Conservation (phyloP, 92 coral and sea anemone genomes). For the Paragorgia papillata region DNA sequence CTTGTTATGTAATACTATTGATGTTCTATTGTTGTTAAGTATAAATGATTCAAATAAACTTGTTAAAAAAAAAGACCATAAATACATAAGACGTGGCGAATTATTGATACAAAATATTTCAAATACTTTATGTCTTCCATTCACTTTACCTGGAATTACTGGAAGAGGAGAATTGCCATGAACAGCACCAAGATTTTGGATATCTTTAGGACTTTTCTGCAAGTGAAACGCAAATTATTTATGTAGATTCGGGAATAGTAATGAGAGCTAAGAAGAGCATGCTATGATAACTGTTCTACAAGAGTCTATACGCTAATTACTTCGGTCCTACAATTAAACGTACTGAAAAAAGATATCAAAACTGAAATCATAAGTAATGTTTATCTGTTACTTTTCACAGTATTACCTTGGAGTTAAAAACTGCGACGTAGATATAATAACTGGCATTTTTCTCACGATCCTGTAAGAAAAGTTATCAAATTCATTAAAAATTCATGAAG, state of each 20-base stretch:
- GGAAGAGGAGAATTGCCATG: background rate
- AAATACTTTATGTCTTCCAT: too few species aligned
- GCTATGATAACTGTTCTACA: background rate
- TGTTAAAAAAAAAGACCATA: too few species aligned
- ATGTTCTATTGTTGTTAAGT: too few species aligned
- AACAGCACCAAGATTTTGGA: conserved; percentile 10
- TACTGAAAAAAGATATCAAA: too few species aligned
- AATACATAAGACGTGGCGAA: too few species aligned
- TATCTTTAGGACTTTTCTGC: conserved; percentile 20
- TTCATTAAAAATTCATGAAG: background rate
- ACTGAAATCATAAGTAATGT: too few species aligned
- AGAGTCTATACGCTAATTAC: too few species aligned
- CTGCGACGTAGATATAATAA: conserved; percentile 64
- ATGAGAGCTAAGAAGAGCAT: background rate
- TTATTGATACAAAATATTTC: too few species aligned
- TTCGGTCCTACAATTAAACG: too few species aligned
- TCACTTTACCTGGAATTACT: background rate
- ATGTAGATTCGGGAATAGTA: background rate
- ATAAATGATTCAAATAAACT: too few species aligned
- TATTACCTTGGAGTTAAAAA: conserved; percentile 72
- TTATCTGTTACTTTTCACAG: too few species aligned
- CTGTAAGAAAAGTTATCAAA: conserved; percentile 44
- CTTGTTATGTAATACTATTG: too few species aligned
- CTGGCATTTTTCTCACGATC: conserved; percentile 66
- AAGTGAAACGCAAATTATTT: background rate